A percentile compares a stretch with the other conserved stretches of the same genome.
Conservation (phyloP, 30 jellyfish, hydroid and myxozoan species). For the Turritopsis dohrnii region DNA sequence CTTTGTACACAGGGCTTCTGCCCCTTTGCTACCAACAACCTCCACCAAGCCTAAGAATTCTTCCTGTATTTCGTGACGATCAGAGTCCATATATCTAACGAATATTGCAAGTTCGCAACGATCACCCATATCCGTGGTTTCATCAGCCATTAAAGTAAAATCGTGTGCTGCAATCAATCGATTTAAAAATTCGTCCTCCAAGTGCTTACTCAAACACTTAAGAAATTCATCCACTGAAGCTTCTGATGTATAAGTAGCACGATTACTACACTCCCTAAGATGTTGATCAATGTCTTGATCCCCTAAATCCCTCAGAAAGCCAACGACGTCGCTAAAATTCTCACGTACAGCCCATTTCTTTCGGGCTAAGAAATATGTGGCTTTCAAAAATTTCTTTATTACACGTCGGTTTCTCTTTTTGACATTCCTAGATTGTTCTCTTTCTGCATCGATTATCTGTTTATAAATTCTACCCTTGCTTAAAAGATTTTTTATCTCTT, state of each 20-base stretch:
- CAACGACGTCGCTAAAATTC: neutral
- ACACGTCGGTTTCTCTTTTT: conserved; percentile 12
- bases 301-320: conserved; percentile 10
- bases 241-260: neutral
- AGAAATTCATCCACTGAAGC: conserved; percentile 1
- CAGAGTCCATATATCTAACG: neutral
- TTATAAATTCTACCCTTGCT: neutral
- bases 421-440: neutral
- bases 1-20: conserved; percentile 3
- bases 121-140: conserved; percentile 19
- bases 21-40: conserved; percentile 7
- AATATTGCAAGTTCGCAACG: conserved; percentile 1
- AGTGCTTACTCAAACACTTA: conserved; percentile 1
- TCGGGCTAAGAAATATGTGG: conserved; percentile 1
- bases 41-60: conserved; percentile 11
- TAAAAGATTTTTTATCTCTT: neutral
- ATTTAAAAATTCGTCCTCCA: neutral
- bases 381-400: neutral
- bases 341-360: conserved; percentile 14
- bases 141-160: conserved; percentile 8
- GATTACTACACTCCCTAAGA: neutral
- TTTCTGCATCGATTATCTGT: neutral
- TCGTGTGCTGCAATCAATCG: conserved; percentile 1
- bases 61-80: neutral
- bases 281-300: neutral